Base-by-base conservation (phyloP, 2,797 vertebrate species). In the Microtus obscurus region DNA sequence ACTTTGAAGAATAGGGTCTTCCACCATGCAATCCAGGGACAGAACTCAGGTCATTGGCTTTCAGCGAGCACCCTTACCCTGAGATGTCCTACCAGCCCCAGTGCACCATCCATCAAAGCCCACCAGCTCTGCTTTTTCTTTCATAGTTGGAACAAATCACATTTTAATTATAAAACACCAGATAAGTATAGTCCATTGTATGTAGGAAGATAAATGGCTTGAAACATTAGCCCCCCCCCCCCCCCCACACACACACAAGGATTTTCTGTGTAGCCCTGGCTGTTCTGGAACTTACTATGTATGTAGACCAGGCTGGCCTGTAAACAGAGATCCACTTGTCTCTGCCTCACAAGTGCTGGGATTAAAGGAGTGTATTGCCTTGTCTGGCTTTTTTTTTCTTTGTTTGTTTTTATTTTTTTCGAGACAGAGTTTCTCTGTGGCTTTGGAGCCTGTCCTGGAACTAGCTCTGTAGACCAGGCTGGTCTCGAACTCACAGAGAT, bases 91-190 rank as follows among this genome's bases (percentile, higher is more conserved):
- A 40, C 23, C 7, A 59, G 53, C 23, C 16, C 51, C 34, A n/a
- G 31, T 51, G 23, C 37, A 61, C 0, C 67, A 34, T 86, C n/a
- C 73, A 40, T 95, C 19, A 89, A n/a, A 95, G 40, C 71, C 34
- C 31, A 89, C 16, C 31, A 80, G 61, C 25, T 19, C 69, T 82
- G 16, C 81, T 94, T 95, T 92, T 61, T 53, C 67, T 95, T 95
- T 90, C 13, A 81, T 53, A 88, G 25, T 82, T 96, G 40, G 71
- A 93, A 78, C 40, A 87, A 91, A 88, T 77, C n/a, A 69, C 12
- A 13, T 91, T 93, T 89, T 93, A 74, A 83, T 93, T 95, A 77
- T 95, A 91, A 91, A 89, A 95, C 34, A 89, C 48, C 83, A 95
- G 76, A 71, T 90, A 90, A 96, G 59, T 93, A 82, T 90, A 71